phyloP scores from a whole-genome alignment of 2,888 invertebrate species.

The Ophion slaviceki region DNA sequence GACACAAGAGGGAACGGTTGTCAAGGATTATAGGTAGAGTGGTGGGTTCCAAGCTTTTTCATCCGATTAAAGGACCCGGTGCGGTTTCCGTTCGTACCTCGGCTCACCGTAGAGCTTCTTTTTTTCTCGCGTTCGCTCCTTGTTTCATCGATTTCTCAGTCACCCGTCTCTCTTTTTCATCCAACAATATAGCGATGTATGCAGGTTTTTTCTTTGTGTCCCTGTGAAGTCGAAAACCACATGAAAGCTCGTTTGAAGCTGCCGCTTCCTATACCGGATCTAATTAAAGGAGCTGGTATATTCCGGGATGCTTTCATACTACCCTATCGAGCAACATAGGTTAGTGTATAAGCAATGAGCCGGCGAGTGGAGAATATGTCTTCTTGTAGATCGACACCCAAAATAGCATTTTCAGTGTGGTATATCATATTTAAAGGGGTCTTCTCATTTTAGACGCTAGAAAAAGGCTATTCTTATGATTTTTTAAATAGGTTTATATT shows the following conservation, averaged over 20 bases:
- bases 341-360: background rate
- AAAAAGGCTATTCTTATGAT: too few relatives aligned
- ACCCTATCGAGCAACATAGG: background rate
- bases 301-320: background rate
- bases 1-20: background rate
- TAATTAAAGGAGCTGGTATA: slow-evolving; percentile 36
- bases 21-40: slow-evolving; percentile 10
- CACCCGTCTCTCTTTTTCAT: background rate
- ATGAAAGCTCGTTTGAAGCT: slow-evolving; percentile 38
- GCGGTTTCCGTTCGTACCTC: slow-evolving; percentile 32
- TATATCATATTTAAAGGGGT: background rate
- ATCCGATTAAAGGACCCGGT: slow-evolving; percentile 33
- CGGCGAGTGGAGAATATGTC: background rate
- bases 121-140: slow-evolving; percentile 14
- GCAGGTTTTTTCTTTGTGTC: background rate
- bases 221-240: slow-evolving; percentile 29
- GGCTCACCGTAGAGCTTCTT: background rate
- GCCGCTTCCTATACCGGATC: slow-evolving; percentile 32
- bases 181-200: background rate
- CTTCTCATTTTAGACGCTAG: too few relatives aligned
- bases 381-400: background rate
- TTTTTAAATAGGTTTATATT: too few relatives aligned
- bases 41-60: slow-evolving; percentile 39
- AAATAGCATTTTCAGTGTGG: background rate
- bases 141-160: slow-evolving; percentile 12